Evolutionary conservation across 2,797 vertebrate species (phyloP), one percentile per base, ranked within the genome.

Genomic region (Sebastes variabilis): DNA sequence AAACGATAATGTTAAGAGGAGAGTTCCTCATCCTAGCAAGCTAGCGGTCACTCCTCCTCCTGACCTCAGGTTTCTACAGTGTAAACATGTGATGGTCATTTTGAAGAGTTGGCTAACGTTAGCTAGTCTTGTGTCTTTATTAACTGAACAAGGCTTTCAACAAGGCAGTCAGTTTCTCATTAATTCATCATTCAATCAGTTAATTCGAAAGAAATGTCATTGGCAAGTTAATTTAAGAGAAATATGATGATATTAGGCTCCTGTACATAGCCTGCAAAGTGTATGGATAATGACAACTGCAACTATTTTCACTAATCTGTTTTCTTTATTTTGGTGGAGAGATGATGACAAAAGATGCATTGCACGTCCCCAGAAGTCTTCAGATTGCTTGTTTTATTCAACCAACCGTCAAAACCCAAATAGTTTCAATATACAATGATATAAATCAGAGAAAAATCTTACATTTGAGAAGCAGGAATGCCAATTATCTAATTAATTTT

Each of bases 1-100:
- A 11, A 34, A 34, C 11, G 36, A 18, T 32, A 46, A 29, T 42
- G 29, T 56, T 8, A 10, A 22, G 30, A 12, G 5, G 14, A 42
- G 32, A 77, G 78, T 85, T 86, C 66, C 49, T 67, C 70, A 32
- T 76, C 56, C 18, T 74, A 74, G 64, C 54, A 66, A 71, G 80
- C 76, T 86, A 82, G n/a, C 82, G 32, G 74, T 72, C 42, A 5
- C 76, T 66, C 78, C 75, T 70, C 62, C 75, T 70, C 62, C 75
- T 58, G 75, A 75, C 75, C 36, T 38, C 36, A 38, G 36, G 36
- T 5, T 13, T 6, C 12, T 14, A 16, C 32, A 2, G 16, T 7
- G 62, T 42, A 14, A 5, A 54, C 9, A 80, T 74, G 56, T 56
- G 61, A 72, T 55, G 29, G 18, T 52, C 49, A 29, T 42, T 18